Conservation (phyloP, 2,113 vertebrate genomes). For the Amia ocellicauda region DNA sequence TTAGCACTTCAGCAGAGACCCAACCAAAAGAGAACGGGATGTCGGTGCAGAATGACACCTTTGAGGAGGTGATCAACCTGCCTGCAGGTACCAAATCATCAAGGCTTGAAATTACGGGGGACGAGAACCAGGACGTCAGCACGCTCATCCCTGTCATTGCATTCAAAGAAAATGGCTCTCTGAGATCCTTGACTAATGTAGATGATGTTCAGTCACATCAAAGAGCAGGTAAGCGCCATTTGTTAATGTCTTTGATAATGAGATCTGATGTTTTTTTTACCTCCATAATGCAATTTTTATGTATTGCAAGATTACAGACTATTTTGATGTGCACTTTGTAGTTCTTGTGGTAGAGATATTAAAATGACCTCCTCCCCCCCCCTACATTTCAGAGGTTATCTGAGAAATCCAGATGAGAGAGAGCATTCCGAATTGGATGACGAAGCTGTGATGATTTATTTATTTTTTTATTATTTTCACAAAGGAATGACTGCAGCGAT, state of each 20-base stretch:
- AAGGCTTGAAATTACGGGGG: constrained; percentile 67
- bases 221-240: constrained; percentile 72
- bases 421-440: constrained; percentile 53
- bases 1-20: constrained; percentile 48
- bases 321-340: background rate
- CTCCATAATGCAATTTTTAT: too few relatives aligned
- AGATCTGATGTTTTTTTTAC: too few relatives aligned
- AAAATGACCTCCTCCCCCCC: background rate
- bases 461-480: constrained; percentile 36
- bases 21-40: constrained; percentile 82
- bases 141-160: constrained; percentile 75
- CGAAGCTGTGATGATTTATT: constrained; percentile 50
- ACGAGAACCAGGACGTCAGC: constrained; percentile 49
- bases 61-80: constrained; percentile 86
- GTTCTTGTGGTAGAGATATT: background rate
- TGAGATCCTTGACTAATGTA: constrained; percentile 73
- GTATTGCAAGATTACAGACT: too few relatives aligned
- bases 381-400: constrained; percentile 72
- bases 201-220: constrained; percentile 80
- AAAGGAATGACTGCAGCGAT: constrained; percentile 49
- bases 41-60: constrained; percentile 63
- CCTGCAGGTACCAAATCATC: constrained; percentile 76
- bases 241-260: background rate
- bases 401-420: constrained; percentile 59
- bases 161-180: constrained; percentile 83